Conservation (phyloP, 2,888 invertebrate genomes). For the Cyclophora punctaria region DNA sequence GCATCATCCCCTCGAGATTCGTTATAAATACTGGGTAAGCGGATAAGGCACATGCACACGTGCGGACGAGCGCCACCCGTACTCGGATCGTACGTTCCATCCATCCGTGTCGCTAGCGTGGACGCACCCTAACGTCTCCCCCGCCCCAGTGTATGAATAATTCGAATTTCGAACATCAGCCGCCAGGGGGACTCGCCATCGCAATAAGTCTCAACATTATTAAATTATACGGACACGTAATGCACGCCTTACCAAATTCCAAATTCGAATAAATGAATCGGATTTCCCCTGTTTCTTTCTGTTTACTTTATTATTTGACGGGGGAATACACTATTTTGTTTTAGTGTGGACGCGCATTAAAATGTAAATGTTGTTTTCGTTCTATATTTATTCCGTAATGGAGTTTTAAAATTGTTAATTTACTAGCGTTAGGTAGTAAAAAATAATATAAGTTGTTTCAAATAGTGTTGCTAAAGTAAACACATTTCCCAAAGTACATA, state of each 20-base stretch:
- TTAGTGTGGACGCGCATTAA: neutral
- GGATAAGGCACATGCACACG: constrained; percentile 66
- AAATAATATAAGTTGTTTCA: too few species aligned
- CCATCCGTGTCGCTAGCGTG: constrained; percentile 30
- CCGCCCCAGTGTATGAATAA: constrained; percentile 64
- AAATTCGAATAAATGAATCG: constrained; percentile 15
- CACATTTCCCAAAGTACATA: too few species aligned
- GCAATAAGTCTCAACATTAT: constrained; percentile 66
- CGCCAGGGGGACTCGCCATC: constrained; percentile 24
- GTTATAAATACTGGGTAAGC: constrained; percentile 63
- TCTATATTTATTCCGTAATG: too few species aligned
- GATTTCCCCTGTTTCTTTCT: constrained; percentile 7
- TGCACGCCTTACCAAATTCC: constrained; percentile 18
- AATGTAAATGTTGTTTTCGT: too few species aligned
- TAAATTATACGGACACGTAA: constrained; percentile 61
- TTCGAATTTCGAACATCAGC: constrained; percentile 44
- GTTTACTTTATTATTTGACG: too few species aligned
- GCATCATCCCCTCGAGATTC: constrained; percentile 33
- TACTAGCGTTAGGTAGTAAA: too few species aligned
- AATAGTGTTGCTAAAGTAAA: too few species aligned
- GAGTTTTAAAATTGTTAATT: too few species aligned
- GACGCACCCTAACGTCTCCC: constrained; percentile 47
- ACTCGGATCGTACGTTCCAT: too few species aligned
- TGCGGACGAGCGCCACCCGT: constrained; percentile 1
- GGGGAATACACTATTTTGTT: neutral